Evolutionary conservation across 2,797 vertebrate genomes (phyloP).

Genomic region (Enteromius mattozi): DNA sequence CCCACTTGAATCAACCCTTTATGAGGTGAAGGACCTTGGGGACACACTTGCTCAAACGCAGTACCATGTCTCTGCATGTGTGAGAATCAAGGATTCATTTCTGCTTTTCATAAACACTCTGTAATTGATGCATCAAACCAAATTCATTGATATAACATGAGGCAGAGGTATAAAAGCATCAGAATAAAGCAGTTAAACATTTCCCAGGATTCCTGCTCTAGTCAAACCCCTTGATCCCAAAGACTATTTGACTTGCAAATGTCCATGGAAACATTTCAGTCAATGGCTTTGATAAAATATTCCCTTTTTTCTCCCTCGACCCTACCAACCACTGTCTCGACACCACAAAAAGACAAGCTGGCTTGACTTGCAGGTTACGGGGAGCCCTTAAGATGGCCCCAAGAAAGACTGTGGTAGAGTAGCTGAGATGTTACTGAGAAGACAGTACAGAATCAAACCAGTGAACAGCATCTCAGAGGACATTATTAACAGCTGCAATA

Average conservation of each 20-base stretch:
- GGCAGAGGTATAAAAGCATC: constrained; percentile 12
- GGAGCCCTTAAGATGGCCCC: not conserved
- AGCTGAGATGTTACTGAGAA: not conserved
- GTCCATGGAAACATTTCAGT: constrained; percentile 23
- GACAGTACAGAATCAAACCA: not conserved
- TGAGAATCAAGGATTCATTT: not conserved
- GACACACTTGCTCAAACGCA: constrained; percentile 21
- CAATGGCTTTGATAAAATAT: constrained; percentile 53
- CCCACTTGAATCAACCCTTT: constrained; percentile 22
- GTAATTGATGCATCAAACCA: constrained; percentile 13
- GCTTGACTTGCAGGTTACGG: not conserved
- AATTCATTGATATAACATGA: constrained; percentile 21
- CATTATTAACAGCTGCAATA: constrained; percentile 18
- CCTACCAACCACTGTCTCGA: constrained; percentile 4
- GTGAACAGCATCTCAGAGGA: constrained; percentile 14
- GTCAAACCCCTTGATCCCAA: constrained; percentile 21
- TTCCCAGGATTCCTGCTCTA: constrained; percentile 13
- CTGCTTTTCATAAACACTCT: not conserved
- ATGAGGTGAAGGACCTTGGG: constrained; percentile 16
- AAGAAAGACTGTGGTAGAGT: constrained; percentile 3
- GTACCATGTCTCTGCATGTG: not conserved
- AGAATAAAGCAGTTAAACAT: constrained; percentile 42
- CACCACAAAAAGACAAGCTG: not conserved
- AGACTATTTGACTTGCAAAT: constrained; percentile 58
- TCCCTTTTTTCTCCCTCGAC: constrained; percentile 15